A percentile compares a stretch with the other conserved stretches of the same genome.
phyloP scores from a whole-genome alignment of 2,113 vertebrate genomes.

The Nerophis lumbriciformis region DNA sequence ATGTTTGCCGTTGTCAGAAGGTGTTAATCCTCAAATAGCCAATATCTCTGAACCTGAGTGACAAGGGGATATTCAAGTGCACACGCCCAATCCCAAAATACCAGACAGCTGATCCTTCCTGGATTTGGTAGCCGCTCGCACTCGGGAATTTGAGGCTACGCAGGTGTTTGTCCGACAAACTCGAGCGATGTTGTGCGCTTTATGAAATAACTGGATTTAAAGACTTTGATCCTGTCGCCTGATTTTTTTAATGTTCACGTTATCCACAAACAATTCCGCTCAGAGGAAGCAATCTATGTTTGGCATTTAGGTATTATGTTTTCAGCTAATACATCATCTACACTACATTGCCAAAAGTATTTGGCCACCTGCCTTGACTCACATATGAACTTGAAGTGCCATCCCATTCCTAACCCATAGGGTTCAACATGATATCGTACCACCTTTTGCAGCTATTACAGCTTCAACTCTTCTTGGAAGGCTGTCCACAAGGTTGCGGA shows the following conservation, averaged over 20 bases:
- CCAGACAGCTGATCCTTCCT: slow-evolving; percentile 26
- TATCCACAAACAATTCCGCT: not conserved
- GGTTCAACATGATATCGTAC: too few relatives aligned
- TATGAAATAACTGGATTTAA: not conserved
- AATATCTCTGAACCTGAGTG: slow-evolving; percentile 51
- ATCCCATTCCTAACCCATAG: too few relatives aligned
- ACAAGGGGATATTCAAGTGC: slow-evolving; percentile 45
- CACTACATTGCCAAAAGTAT: too few relatives aligned
- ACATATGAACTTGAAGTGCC: too few relatives aligned
- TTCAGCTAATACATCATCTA: too few relatives aligned
- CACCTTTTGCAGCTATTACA: too few relatives aligned
- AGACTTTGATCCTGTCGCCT: not conserved
- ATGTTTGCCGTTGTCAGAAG: slow-evolving; percentile 54
- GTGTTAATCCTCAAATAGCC: slow-evolving; percentile 57
- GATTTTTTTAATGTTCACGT: not conserved
- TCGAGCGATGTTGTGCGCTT: not conserved
- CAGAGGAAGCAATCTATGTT: too few relatives aligned
- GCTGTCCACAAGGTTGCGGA: too few relatives aligned
- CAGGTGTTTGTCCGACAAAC: not conserved
- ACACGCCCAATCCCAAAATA: slow-evolving; percentile 46
- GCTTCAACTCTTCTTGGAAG: too few relatives aligned
- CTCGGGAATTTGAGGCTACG: slow-evolving; percentile 6
- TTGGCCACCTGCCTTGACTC: too few relatives aligned
- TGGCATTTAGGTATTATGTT: too few relatives aligned
- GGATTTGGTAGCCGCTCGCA: slow-evolving; percentile 23